phyloP scores from a whole-genome alignment of 2,888 invertebrate genomes.

The Luffia ferchaultella region DNA sequence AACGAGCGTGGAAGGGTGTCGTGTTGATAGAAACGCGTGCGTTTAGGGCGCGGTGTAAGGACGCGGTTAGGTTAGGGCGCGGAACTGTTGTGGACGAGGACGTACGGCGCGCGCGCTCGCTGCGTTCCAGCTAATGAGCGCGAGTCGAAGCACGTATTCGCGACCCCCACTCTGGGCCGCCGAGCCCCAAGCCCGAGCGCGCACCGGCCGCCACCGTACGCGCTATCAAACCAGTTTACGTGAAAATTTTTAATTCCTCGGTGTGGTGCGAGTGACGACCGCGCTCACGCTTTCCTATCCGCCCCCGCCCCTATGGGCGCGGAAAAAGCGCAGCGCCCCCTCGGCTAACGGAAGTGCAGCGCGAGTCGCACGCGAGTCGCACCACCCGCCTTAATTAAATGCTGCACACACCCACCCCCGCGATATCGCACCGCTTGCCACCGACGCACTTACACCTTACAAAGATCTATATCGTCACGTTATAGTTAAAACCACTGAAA shows the following conservation, averaged over 20 bases:
- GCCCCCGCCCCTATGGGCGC: conserved; percentile 32
- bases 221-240: conserved; percentile 65
- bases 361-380: conserved; percentile 56
- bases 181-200: conserved; percentile 54
- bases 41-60: conserved; percentile 13
- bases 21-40: conserved; percentile 9
- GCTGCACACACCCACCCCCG: not conserved
- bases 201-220: conserved; percentile 28
- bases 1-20: not conserved
- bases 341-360: conserved; percentile 58
- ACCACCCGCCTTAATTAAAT: conserved; percentile 58
- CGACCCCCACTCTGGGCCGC: conserved; percentile 38
- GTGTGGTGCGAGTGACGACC: conserved; percentile 49
- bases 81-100: conserved; percentile 22
- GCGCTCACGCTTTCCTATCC: conserved; percentile 55
- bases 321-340: conserved; percentile 58
- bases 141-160: conserved; percentile 21
- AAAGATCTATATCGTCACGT: too few relatives aligned
- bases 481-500: too few relatives aligned
- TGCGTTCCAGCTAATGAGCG: conserved; percentile 52
- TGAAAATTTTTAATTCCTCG: conserved; percentile 60
- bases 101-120: conserved; percentile 49
- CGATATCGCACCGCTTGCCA: not conserved
- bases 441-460: not conserved
- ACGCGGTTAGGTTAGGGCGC: conserved; percentile 17